Conservation (phyloP, 2,888 invertebrate genomes). For the Scaptomyza cyrtandrae region DNA sequence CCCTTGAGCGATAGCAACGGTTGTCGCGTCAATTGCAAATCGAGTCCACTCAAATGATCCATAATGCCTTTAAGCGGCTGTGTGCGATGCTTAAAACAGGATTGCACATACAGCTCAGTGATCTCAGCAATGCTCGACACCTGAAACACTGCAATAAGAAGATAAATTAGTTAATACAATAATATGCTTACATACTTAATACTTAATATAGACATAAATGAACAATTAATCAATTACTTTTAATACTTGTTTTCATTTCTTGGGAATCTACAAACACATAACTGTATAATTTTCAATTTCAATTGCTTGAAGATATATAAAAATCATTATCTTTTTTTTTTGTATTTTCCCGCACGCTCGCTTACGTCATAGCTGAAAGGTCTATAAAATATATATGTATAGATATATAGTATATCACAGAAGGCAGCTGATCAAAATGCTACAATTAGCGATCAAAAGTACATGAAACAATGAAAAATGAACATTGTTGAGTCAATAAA, state of each 20-base stretch:
- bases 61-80: slow-evolving; percentile 89
- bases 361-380: slow-evolving; percentile 21
- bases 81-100: slow-evolving; percentile 90
- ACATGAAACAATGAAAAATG: slow-evolving; percentile 45
- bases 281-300: neutral
- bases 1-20: slow-evolving; percentile 87
- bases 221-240: neutral
- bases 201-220: too few species aligned
- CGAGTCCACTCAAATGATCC: slow-evolving; percentile 88
- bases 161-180: neutral
- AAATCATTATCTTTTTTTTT: neutral
- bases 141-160: slow-evolving; percentile 68
- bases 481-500: slow-evolving; percentile 65
- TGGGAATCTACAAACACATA: neutral
- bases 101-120: slow-evolving; percentile 89
- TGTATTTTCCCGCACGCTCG: slow-evolving; percentile 13
- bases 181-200: too few species aligned
- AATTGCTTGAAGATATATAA: neutral
- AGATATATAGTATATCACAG: neutral
- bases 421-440: slow-evolving; percentile 43
- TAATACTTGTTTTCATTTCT: neutral
- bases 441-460: slow-evolving; percentile 57
- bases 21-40: slow-evolving; percentile 85
- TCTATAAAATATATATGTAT: slow-evolving; percentile 2
- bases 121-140: slow-evolving; percentile 87